A percentile compares a stretch with the other conserved stretches of the same genome.
These are phyloP conservation scores for Thaleichthys pacificus DNA, from an alignment of 2,797 vertebrate species.

Conservation along the genomic window DNA sequence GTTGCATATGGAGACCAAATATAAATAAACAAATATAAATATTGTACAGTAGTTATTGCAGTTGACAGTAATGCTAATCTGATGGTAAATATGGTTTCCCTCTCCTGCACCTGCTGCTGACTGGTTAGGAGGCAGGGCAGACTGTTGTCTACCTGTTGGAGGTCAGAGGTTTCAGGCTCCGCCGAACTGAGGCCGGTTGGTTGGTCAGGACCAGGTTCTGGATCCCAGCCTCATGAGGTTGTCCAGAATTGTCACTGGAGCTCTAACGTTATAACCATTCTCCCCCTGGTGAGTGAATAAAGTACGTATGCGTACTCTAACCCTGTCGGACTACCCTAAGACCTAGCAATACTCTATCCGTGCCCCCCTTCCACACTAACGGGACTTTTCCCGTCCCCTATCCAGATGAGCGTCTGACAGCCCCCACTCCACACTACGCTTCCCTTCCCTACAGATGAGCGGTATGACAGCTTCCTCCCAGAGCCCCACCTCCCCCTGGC, in stretches of 20 bases:
- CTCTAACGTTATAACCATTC: neutral
- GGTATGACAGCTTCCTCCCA: slow-evolving; percentile 53
- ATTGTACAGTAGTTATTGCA: no score
- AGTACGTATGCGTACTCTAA: no score
- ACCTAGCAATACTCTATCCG: no score
- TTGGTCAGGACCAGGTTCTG: neutral
- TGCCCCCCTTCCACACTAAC: no score
- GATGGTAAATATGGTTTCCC: neutral
- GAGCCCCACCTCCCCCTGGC: slow-evolving; percentile 53
- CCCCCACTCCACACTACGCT: neutral
- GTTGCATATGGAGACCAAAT: no score
- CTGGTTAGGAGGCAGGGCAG: slow-evolving; percentile 35
- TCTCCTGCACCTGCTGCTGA: neutral
- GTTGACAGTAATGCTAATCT: neutral
- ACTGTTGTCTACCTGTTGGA: slow-evolving; percentile 36
- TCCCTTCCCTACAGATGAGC: slow-evolving; percentile 40
- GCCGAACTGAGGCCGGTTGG: slow-evolving; percentile 1
- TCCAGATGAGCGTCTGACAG: no score
- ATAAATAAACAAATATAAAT: no score
- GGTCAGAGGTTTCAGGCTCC: slow-evolving; percentile 20
- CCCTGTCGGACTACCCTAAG: no score
- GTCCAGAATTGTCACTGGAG: neutral
- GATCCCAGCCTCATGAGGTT: no score
- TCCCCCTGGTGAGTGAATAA: no score
- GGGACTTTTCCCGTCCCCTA: no score